Percentiles rank a stretch among this genome's conserved stretches.
Evolutionary conservation across 2,113 vertebrate species (phyloP).

Genomic region (Hyperoodon ampullatus): DNA sequence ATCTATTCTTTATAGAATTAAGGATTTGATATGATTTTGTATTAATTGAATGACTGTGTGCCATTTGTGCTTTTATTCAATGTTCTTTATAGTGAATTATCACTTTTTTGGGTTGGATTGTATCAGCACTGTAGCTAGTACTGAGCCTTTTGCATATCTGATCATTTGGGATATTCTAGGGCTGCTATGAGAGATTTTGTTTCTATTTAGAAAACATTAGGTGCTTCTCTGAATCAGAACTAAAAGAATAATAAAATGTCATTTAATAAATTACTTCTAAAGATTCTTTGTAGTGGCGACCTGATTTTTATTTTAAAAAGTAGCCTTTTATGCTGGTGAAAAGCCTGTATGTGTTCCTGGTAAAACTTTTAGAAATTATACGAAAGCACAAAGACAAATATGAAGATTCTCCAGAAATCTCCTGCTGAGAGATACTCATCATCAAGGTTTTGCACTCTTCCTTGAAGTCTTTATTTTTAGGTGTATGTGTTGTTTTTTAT

Average conservation of each 20-base stretch:
- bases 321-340: not conserved
- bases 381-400: not conserved
- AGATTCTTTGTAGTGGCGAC: not conserved
- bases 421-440: not conserved
- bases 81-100: not conserved
- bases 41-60: not conserved
- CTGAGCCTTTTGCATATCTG: not conserved
- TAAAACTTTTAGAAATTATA: not conserved
- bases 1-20: not conserved
- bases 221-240: not conserved
- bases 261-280: not conserved
- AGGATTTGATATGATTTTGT: not conserved
- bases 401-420: not conserved
- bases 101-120: not conserved
- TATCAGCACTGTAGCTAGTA: not conserved
- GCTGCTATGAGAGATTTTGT: not conserved
- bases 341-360: not conserved
- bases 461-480: not conserved
- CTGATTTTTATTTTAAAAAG: not conserved
- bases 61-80: not conserved
- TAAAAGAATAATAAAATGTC: not conserved
- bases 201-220: constrained; percentile 11
- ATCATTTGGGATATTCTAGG: not conserved
- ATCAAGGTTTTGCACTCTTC: not conserved
- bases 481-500: not conserved